These are phyloP conservation scores for Ornithorhynchus anatinus DNA, from an alignment of 2,113 vertebrate genomes.

Conservation along the genomic window DNA sequence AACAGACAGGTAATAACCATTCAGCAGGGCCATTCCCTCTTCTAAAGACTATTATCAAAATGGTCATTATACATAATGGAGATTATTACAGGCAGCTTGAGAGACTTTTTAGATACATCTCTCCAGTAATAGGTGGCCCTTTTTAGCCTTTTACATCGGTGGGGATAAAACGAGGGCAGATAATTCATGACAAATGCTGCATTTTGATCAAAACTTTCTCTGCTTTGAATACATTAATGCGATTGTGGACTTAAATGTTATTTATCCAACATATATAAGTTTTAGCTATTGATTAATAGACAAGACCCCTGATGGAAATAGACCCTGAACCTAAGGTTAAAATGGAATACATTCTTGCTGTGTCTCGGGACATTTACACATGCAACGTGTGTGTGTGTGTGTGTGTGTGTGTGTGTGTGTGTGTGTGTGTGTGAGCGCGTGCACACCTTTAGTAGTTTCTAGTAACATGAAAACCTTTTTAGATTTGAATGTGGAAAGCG, in stretches of 20 bases:
- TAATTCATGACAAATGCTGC: slow-evolving; percentile 61
- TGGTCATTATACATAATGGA: slow-evolving; percentile 88
- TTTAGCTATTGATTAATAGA: slow-evolving; percentile 40
- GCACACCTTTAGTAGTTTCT: too few species aligned
- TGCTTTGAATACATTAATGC: slow-evolving; percentile 62
- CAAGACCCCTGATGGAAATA: background rate
- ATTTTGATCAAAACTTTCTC: slow-evolving; percentile 67
- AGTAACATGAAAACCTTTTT: background rate
- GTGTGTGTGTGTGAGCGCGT: too few species aligned
- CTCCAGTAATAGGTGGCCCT: slow-evolving; percentile 75
- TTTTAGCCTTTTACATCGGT: slow-evolving; percentile 72
- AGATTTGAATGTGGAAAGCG: background rate
- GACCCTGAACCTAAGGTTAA: slow-evolving; percentile 26
- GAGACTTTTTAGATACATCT: slow-evolving; percentile 83
- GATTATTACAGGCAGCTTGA: slow-evolving; percentile 86
- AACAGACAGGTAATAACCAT: slow-evolving; percentile 85
- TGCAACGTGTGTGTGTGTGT: too few species aligned
- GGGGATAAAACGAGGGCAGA: slow-evolving; percentile 64
- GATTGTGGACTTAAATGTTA: slow-evolving; percentile 61
- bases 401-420: too few species aligned
- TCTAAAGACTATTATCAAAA: slow-evolving; percentile 87
- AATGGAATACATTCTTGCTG: background rate
- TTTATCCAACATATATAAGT: slow-evolving; percentile 58
- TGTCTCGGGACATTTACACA: too few species aligned
- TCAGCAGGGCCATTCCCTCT: slow-evolving; percentile 79